A percentile compares a stretch with the other conserved stretches of the same genome.
These are phyloP conservation scores for Anas flavirostris DNA, from an alignment of 2,797 vertebrate species.

Conservation along the genomic window DNA sequence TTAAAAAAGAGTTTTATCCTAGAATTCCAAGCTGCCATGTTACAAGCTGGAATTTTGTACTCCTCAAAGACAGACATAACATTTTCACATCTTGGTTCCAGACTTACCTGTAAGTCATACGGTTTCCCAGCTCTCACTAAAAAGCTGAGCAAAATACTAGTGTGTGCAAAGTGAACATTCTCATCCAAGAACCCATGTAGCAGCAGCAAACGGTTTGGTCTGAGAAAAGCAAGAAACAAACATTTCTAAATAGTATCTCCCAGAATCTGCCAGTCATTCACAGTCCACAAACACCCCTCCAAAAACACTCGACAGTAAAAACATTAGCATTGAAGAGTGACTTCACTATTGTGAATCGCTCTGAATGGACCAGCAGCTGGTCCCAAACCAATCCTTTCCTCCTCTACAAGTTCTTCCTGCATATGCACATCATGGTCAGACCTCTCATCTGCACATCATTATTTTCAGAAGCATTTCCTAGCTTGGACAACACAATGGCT, in stretches of 20 bases:
- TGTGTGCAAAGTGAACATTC: slow-evolving; percentile 87
- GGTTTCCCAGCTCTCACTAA: slow-evolving; percentile 86
- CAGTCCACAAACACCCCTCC: not conserved
- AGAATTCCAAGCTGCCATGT: not conserved
- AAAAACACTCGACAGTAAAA: not conserved
- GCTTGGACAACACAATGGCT: not conserved
- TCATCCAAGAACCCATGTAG: slow-evolving; percentile 86
- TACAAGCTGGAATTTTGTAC: not conserved
- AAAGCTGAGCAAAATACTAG: slow-evolving; percentile 85
- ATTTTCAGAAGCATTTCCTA: not conserved
- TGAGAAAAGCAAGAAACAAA: slow-evolving; percentile 59
- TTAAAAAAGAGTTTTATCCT: not conserved
- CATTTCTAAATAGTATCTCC: not conserved
- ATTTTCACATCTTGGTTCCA: not conserved
- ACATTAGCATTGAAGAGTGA: not conserved
- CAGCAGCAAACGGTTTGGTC: slow-evolving; percentile 84
- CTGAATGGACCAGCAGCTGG: not conserved
- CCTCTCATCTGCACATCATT: not conserved
- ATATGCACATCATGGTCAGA: not conserved
- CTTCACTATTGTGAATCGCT: not conserved
- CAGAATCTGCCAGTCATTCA: not conserved
- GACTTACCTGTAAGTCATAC: slow-evolving; percentile 84
- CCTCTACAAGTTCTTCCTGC: not conserved
- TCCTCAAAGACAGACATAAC: not conserved
- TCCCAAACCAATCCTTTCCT: not conserved